A percentile compares a stretch with the other conserved stretches of the same genome.
Evolutionary conservation across 2,113 vertebrate species (phyloP).

Genomic region (Phalacrocorax aristotelis): DNA sequence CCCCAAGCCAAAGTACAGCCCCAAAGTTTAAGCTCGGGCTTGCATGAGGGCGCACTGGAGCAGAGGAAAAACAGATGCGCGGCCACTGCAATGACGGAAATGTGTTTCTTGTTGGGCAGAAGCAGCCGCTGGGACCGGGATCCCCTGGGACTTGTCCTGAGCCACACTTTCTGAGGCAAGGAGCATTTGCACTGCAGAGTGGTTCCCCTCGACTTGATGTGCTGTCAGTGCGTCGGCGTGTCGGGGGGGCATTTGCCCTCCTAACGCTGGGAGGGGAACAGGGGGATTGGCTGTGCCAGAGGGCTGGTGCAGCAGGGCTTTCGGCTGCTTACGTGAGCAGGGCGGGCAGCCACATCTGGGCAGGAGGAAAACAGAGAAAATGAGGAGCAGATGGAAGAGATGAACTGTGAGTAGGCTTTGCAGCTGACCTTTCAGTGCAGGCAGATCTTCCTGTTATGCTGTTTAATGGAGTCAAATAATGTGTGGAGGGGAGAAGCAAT

Average conservation of each 20-base stretch:
- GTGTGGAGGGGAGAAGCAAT: not conserved
- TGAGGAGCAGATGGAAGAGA: slow-evolving; percentile 53
- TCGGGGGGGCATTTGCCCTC: not conserved
- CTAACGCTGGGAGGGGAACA: not conserved
- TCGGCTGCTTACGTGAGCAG: not conserved
- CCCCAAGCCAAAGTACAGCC: not conserved
- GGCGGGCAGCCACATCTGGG: not conserved
- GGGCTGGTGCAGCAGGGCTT: not conserved
- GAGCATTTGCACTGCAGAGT: not conserved
- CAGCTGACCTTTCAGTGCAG: not conserved
- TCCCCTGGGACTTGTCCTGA: not conserved
- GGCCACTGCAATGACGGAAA: not conserved
- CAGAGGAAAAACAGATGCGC: not conserved
- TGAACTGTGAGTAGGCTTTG: not conserved
- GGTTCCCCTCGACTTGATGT: not conserved
- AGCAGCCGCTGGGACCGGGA: not conserved
- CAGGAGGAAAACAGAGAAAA: slow-evolving; percentile 1
- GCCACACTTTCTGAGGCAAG: not conserved
- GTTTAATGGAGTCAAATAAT: not conserved
- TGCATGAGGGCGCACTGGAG: not conserved
- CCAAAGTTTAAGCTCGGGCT: not conserved
- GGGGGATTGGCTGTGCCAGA: not conserved
- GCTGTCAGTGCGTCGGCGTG: not conserved
- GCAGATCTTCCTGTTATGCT: not conserved
- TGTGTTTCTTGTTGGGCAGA: not conserved